Conservation (phyloP, 2,888 invertebrate species). For the Odontomyia ornata region DNA sequence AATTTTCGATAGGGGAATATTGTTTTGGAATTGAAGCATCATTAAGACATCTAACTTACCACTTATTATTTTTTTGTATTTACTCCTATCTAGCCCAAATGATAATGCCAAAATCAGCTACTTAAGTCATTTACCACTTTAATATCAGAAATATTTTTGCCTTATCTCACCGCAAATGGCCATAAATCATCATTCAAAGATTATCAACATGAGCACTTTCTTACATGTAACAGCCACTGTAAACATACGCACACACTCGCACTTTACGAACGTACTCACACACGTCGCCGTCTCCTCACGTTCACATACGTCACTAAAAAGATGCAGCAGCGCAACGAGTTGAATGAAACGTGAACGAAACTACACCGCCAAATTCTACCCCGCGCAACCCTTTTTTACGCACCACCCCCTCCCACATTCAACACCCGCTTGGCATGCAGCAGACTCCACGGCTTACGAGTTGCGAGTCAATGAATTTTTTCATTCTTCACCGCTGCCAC, state of each 20-base stretch:
- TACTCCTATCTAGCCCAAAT: neutral
- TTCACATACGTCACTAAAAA: constrained; percentile 25
- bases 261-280: too few relatives aligned
- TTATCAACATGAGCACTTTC: constrained; percentile 8
- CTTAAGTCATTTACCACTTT: neutral
- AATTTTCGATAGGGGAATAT: neutral
- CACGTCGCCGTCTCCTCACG: constrained; percentile 3
- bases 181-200: constrained; percentile 28
- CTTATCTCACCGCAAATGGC: neutral
- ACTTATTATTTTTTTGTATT: constrained; percentile 12
- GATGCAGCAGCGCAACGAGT: constrained; percentile 35
- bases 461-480: constrained; percentile 19
- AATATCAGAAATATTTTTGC: neutral
- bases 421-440: neutral
- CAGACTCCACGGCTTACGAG: neutral
- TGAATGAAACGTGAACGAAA: constrained; percentile 40
- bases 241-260: constrained; percentile 17
- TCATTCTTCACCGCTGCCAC: neutral
- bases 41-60: neutral
- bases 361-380: neutral
- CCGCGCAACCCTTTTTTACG: constrained; percentile 10
- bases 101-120: neutral
- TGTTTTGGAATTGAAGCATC: neutral
- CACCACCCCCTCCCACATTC: neutral
- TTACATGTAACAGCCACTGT: constrained; percentile 28